Percentiles rank a stretch among this genome's conserved stretches.
phyloP scores from a whole-genome alignment of 30 jellyfish, hydroid and myxozoan genomes.

The Aurelia coerulea region DNA sequence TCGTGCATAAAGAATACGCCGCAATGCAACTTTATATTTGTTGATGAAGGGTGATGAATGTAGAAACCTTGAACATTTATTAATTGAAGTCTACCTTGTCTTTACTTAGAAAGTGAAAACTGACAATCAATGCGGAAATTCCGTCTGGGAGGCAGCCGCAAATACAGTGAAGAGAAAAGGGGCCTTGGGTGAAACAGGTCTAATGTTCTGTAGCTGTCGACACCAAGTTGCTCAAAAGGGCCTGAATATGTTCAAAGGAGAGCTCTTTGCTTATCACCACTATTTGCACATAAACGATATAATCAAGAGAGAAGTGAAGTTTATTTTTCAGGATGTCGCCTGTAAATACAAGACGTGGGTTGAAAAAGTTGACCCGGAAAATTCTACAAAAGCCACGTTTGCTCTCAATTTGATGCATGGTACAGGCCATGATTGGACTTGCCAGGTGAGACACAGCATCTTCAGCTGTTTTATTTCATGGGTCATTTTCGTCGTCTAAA shows the following conservation, averaged over 20 bases:
- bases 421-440: conserved; percentile 20
- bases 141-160: conserved; percentile 39
- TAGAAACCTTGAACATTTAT: too few species aligned
- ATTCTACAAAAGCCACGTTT: conserved; percentile 9
- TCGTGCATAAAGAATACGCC: too few species aligned
- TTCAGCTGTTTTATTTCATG: neutral
- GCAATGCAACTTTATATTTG: too few species aligned
- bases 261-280: conserved; percentile 12
- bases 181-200: conserved; percentile 18
- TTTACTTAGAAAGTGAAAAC: conserved; percentile 2
- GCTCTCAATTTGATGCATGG: conserved; percentile 22
- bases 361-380: conserved; percentile 9
- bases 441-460: neutral
- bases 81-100: too few species aligned
- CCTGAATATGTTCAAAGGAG: conserved; percentile 23
- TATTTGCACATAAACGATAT: conserved; percentile 5
- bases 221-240: conserved; percentile 32
- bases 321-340: conserved; percentile 6
- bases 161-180: neutral
- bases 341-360: conserved; percentile 29
- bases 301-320: neutral
- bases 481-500: too few species aligned
- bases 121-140: conserved; percentile 22
- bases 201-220: conserved; percentile 13
- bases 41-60: too few species aligned